Base-by-base conservation (phyloP, 2,797 vertebrate genomes). In the Orientallactaga sibirica region DNA sequence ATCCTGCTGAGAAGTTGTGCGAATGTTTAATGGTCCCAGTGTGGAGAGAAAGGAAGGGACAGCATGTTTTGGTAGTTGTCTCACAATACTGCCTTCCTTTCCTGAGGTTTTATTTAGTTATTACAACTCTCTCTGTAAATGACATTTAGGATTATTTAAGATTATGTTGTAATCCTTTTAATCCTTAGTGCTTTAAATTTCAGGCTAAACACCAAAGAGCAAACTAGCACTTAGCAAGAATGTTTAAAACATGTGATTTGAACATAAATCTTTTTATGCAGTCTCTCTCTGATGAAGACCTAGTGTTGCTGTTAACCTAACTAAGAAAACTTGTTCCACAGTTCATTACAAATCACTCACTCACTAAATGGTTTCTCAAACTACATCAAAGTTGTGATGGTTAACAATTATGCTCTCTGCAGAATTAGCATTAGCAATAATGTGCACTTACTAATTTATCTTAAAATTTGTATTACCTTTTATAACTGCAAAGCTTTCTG, bases 151-250 rank as follows among this genome's bases (percentile, higher is more conserved):
- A 99, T 99, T 99, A 99, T 99, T 99, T 99, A 98, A 99, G 99
- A 99, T 99, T 99, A 99, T 99, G 99, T 99, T 99, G 99, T 99
- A 99, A 99, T 99, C 99, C 99, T 98, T 99, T 99, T 99, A 99
- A 99, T 99, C 99, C 99, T 98, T 98, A 98, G 98, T 99, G 99
- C 99, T 99, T 99, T 98, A 99, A 99, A 99, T 99, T 99, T 99
- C 99, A 99, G 98, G 99, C 99, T 99, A 99, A 99, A 99, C 98
- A 99, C 98, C 95, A 98, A 99, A 99, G 98, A 99, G 98, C 98
- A 99, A 99, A 99, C 98, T 98, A 98, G 97, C 98, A 98, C 98
- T 99, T 99, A 98, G 98, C 96, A 98, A 98, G 98, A 98, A 99
- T 98, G 98, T 99, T 99, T 99, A 99, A 99, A 99, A 98, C 98